Percentiles rank a stretch among this genome's conserved stretches.
These are phyloP conservation scores for Pogonocherus hispidulus DNA, from an alignment of 2,888 invertebrate species.

Conservation along the genomic window DNA sequence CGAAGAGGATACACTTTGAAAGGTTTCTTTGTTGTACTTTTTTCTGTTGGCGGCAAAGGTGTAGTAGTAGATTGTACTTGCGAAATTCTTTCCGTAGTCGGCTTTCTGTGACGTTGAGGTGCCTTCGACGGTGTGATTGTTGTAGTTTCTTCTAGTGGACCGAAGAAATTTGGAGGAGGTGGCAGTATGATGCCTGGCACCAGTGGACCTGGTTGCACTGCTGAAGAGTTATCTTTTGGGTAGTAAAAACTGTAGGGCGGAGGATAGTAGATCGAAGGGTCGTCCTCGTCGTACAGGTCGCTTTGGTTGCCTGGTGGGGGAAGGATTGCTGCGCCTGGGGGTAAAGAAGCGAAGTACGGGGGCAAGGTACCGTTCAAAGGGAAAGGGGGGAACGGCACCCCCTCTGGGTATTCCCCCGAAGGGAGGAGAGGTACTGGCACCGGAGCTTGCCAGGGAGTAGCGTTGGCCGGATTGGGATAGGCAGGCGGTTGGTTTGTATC, in stretches of 20 bases:
- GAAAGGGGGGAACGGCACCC: slow-evolving; percentile 72
- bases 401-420: slow-evolving; percentile 66
- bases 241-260: slow-evolving; percentile 91
- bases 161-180: slow-evolving; percentile 90
- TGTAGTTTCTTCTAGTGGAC: slow-evolving; percentile 73
- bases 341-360: slow-evolving; percentile 70
- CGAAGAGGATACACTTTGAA: slow-evolving; percentile 52
- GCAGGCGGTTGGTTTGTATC: slow-evolving; percentile 71
- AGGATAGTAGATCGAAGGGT: slow-evolving; percentile 92
- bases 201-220: slow-evolving; percentile 75
- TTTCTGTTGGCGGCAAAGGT: slow-evolving; percentile 65
- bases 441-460: slow-evolving; percentile 77
- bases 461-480: slow-evolving; percentile 77
- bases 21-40: slow-evolving; percentile 53
- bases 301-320: slow-evolving; percentile 70
- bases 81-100: slow-evolving; percentile 43
- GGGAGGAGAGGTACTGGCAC: slow-evolving; percentile 76
- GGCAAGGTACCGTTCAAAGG: slow-evolving; percentile 65
- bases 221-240: slow-evolving; percentile 80
- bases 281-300: slow-evolving; percentile 89
- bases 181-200: slow-evolving; percentile 91
- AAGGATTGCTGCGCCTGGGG: slow-evolving; percentile 75
- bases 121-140: slow-evolving; percentile 59
- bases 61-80: slow-evolving; percentile 58
- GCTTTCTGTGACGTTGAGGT: slow-evolving; percentile 44